Evolutionary conservation across 2,888 invertebrate genomes (phyloP).

Genomic region (Troides helena): DNA sequence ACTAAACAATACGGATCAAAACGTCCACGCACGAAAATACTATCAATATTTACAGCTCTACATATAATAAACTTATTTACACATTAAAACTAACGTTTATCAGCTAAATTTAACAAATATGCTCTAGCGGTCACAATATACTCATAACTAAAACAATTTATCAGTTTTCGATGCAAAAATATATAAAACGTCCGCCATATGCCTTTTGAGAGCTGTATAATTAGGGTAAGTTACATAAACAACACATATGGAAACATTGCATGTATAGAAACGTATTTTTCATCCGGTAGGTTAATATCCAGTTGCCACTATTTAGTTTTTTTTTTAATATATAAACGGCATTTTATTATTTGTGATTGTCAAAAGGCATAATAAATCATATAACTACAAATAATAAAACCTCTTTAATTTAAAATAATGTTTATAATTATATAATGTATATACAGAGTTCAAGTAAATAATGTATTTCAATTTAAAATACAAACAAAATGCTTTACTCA

Average conservation of each 20-base stretch:
- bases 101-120: conserved; percentile 78
- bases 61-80: conserved; percentile 79
- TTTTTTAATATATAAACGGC: conserved; percentile 43
- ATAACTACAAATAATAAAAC: conserved; percentile 3
- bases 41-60: conserved; percentile 78
- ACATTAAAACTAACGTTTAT: conserved; percentile 78
- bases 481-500: neutral
- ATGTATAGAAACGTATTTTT: conserved; percentile 34
- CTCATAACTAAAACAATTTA: conserved; percentile 81
- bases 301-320: conserved; percentile 70
- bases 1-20: conserved; percentile 79
- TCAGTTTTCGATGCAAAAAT: conserved; percentile 81
- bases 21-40: conserved; percentile 80
- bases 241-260: conserved; percentile 26
- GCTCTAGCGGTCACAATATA: conserved; percentile 78
- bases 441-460: neutral
- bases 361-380: conserved; percentile 12
- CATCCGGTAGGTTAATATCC: conserved; percentile 57
- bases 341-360: conserved; percentile 44
- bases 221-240: conserved; percentile 43
- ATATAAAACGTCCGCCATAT: conserved; percentile 82
- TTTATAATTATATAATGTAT: neutral
- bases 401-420: conserved; percentile 3
- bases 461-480: neutral
- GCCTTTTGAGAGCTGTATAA: conserved; percentile 77